Base-by-base conservation (phyloP, 1,140 invertebrate genomes). In the Camponotus vicinus region DNA sequence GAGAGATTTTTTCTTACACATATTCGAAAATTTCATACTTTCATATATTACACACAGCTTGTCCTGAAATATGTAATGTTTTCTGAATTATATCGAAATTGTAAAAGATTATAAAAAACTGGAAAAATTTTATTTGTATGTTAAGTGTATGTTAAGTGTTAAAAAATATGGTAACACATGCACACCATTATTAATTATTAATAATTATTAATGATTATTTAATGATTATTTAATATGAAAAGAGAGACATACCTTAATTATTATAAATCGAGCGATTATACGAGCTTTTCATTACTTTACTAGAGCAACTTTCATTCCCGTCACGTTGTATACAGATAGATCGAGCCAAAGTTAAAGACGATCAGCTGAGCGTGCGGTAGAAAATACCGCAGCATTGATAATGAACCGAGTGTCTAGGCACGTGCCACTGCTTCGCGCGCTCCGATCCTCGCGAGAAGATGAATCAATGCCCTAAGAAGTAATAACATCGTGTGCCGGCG, bases 401-500 rank as follows among this genome's bases (percentile, higher is more conserved):
- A 61, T 75, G 79, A 73, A 83, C 79, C 69, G 61, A 76, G 70
- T 18, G 63, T 52, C 73, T 85, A 59, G 63, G 52, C 64, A 70
- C 77, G 84, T 63, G 84, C 45, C 73, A 37, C 49, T 78, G 21
- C 67, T 27, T 73, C 55, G 37, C 15, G 57, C 66, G 9, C 34
- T 45, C 13, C 40, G n/a, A 69, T 21, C 66, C 37, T 69, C 9
- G 66, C 52, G 37, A 27, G 52, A 64, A 69, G 77, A 86, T 86
- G 84, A 86, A 80, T 86, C 84, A 66, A 86, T 86, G 84, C 45
- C 13, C 59, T 64, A 15, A 69, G 45, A 78, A 88, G 55, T 84
- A 83, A 84, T 66, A 76, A 75, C 78, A 59, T 45, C 45, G 63
- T 59, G 27, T 40, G 64, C 27, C 32, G 49, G 34, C 42, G 52